Evolutionary conservation across 2,797 vertebrate genomes (phyloP).

Genomic region (Buphagus erythrorhynchus): DNA sequence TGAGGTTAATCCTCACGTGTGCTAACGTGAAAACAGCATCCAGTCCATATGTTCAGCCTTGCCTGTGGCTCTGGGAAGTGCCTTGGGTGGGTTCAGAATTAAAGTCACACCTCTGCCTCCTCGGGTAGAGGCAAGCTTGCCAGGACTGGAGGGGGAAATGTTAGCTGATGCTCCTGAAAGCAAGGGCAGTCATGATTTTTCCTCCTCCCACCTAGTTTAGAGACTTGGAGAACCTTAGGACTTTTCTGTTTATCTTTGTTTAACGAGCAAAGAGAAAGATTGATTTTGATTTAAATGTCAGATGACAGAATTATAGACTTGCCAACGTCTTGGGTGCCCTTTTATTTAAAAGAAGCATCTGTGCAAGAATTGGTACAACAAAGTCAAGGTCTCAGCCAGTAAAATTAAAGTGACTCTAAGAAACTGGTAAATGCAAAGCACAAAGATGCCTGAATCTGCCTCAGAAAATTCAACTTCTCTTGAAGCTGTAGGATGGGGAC

Average conservation of each 20-base stretch:
- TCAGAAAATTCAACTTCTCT: not conserved
- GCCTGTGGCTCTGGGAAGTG: not conserved
- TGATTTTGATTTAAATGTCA: slow-evolving; percentile 49
- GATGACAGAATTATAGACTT: slow-evolving; percentile 29
- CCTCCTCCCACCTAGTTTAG: not conserved
- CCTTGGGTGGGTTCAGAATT: not conserved
- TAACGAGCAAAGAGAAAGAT: slow-evolving; percentile 19
- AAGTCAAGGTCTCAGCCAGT: not conserved
- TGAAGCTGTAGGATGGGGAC: not conserved
- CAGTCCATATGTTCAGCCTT: slow-evolving; percentile 38
- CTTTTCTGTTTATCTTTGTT: slow-evolving; percentile 4
- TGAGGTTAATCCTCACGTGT: not conserved
- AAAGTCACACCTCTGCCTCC: not conserved
- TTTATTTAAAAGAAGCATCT: slow-evolving; percentile 32
- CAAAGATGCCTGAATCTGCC: not conserved
- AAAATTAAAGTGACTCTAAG: not conserved
- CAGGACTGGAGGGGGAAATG: not conserved
- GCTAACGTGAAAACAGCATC: not conserved
- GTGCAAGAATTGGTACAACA: not conserved
- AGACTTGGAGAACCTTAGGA: not conserved
- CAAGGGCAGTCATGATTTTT: not conserved
- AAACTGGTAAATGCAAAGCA: not conserved
- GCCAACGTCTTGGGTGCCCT: not conserved
- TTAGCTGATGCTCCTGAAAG: not conserved
- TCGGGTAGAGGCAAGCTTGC: not conserved